Evolutionary conservation across 2,888 invertebrate genomes (phyloP).

Genomic region (Labia minor): DNA sequence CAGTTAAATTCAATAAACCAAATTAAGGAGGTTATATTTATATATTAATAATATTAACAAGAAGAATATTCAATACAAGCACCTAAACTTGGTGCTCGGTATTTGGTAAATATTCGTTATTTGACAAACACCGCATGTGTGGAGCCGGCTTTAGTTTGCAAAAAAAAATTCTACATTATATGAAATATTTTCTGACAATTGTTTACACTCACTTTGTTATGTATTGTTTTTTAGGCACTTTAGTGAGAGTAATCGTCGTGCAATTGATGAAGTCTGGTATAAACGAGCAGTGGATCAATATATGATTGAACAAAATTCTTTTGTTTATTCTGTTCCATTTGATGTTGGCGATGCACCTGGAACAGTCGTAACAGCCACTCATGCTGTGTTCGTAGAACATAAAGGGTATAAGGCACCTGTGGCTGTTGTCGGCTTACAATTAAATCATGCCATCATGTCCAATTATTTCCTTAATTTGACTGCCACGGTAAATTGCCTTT

Average conservation of each 20-base stretch:
- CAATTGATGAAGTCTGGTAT: slow-evolving; percentile 85
- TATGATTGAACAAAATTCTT: slow-evolving; percentile 73
- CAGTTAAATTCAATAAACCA: no score
- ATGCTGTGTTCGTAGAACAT: slow-evolving; percentile 77
- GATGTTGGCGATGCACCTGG: slow-evolving; percentile 49
- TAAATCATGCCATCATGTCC: slow-evolving; percentile 70
- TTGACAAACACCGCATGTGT: no score
- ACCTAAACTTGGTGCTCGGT: no score
- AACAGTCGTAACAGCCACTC: slow-evolving; percentile 76
- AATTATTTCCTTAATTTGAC: slow-evolving; percentile 81
- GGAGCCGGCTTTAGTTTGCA: no score
- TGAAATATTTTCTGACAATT: no score
- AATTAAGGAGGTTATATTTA: no score
- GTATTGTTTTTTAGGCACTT: slow-evolving; percentile 54
- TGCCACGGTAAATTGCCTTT: slow-evolving; percentile 54
- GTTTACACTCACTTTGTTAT: no score
- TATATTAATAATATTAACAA: no score
- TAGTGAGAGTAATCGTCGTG: slow-evolving; percentile 64
- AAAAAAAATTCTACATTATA: no score
- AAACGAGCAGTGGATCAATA: slow-evolving; percentile 84
- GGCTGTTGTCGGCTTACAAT: slow-evolving; percentile 85
- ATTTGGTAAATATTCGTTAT: no score
- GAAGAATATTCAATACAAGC: no score
- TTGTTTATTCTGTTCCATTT: slow-evolving; percentile 80
- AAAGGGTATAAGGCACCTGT: slow-evolving; percentile 76